phyloP scores from a whole-genome alignment of 2,113 vertebrate species.

The Zosterops lateralis region DNA sequence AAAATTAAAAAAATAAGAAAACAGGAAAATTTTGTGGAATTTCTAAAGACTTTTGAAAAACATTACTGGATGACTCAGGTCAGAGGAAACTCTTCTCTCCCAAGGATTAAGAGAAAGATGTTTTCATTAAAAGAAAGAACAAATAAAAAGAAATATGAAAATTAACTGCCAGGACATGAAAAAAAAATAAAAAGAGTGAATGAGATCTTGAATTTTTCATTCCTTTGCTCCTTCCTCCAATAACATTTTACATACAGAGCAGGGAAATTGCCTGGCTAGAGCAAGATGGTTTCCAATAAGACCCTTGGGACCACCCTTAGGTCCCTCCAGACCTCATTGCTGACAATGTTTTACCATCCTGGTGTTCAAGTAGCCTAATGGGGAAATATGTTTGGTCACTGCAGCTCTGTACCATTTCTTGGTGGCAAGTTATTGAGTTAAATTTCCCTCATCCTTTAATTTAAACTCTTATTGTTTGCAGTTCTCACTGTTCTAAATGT shows the following conservation, averaged over 20 bases:
- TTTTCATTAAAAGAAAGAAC: not conserved
- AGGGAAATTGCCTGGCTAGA: not conserved
- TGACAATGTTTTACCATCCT: not conserved
- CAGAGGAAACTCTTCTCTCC: not conserved
- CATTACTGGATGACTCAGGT: not conserved
- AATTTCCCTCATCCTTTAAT: slow-evolving; percentile 15
- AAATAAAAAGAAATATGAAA: not conserved
- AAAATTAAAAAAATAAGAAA: not conserved
- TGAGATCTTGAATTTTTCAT: not conserved
- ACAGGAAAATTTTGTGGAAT: not conserved
- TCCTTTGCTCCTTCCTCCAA: not conserved
- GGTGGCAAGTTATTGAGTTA: not conserved
- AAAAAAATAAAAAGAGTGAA: not conserved
- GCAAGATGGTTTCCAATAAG: not conserved
- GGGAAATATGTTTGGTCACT: not conserved
- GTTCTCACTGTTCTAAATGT: slow-evolving; percentile 40
- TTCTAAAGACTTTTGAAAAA: not conserved
- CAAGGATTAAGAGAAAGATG: not conserved
- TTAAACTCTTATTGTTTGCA: slow-evolving; percentile 45
- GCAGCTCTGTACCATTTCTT: not conserved
- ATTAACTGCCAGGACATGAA: not conserved
- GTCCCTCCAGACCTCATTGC: not conserved
- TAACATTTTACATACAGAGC: not conserved
- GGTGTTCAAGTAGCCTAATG: not conserved
- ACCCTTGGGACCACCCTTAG: not conserved